Evolutionary conservation across 1,140 invertebrate species (phyloP), one percentile per base, ranked within the genome.

Genomic region (Archivesica marissinica): DNA sequence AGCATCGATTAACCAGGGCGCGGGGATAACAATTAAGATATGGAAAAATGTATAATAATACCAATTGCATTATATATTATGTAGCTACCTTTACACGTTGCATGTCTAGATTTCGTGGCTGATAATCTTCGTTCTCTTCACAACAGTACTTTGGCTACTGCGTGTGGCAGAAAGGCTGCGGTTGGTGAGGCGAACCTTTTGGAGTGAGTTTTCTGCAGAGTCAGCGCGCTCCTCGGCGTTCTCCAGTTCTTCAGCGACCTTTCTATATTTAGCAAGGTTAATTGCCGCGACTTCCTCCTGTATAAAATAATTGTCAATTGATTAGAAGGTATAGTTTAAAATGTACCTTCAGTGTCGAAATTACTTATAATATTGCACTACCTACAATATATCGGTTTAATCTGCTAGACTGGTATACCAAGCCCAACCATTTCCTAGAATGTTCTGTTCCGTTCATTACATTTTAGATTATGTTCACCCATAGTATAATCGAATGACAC

Each of bases 241-340:
- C 95, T 99, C 99, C 88, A 99, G 95, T 95, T 99, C 98, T 95
- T 99, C 98, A 95, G 99, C 98, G 86, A 98, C 98, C 95, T 99
- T 99, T 94, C 98, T 97, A 97, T 99, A 99, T 96, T 99, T 99
- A 94, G 98, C 98, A 94, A 99, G 96, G 95, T 99, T 99, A 90
- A 99, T 96, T 92, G 98, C 98, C 91, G 98, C 98, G 92, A 99
- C 98, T 95, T 99, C 98, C 95, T 99, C 98, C 95, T 96, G 92
- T 52, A 11, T n/a, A 52, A 52, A 3, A 17, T 52, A 7, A 11
- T n/a, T 23, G 23, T n/a, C 28, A 30, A 47, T 47, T 47, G 44
- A 7, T 44, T 9, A 7, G 17, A 44, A 44, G 41, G 7, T 44
- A 44, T 9, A 17, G 7, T 44, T 17, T 44, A 17, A 7, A 7